phyloP scores from a whole-genome alignment of 2,888 invertebrate genomes.

The Lymantria monacha region DNA sequence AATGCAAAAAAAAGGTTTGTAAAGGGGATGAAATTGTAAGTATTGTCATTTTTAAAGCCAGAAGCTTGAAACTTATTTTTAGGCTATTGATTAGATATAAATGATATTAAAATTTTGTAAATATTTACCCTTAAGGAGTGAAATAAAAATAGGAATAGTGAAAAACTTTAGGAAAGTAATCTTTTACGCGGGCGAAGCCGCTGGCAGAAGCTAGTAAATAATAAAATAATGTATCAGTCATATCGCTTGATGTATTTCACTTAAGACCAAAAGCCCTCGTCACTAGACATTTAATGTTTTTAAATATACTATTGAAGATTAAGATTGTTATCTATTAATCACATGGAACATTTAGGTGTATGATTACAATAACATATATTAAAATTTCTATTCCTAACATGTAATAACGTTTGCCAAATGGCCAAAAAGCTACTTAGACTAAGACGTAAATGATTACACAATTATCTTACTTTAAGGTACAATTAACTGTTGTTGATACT shows the following conservation, averaged over 20 bases:
- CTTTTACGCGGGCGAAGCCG: no score
- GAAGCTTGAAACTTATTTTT: no score
- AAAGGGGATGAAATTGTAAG: no score
- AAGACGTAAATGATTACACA: constrained; percentile 11
- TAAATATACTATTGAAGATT: neutral
- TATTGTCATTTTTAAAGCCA: no score
- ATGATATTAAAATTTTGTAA: no score
- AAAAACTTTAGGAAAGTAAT: no score
- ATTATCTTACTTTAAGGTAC: constrained; percentile 18
- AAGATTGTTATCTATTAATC: neutral
- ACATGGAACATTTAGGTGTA: constrained; percentile 10
- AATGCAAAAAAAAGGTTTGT: no score
- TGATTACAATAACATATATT: constrained; percentile 10
- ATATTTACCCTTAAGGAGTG: no score
- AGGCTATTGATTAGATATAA: no score
- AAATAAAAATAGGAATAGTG: no score
- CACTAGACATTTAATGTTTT: neutral
- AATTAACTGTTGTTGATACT: constrained; percentile 25
- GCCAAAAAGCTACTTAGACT: constrained; percentile 4
- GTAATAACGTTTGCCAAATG: constrained; percentile 1
- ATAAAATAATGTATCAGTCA: neutral
- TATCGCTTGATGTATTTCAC: neutral
- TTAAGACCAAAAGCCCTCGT: neutral
- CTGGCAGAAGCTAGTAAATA: no score
- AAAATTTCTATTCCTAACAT: constrained; percentile 17